Base-by-base conservation (phyloP, 2,797 vertebrate genomes). In the Petrocephalus schoutedeni region DNA sequence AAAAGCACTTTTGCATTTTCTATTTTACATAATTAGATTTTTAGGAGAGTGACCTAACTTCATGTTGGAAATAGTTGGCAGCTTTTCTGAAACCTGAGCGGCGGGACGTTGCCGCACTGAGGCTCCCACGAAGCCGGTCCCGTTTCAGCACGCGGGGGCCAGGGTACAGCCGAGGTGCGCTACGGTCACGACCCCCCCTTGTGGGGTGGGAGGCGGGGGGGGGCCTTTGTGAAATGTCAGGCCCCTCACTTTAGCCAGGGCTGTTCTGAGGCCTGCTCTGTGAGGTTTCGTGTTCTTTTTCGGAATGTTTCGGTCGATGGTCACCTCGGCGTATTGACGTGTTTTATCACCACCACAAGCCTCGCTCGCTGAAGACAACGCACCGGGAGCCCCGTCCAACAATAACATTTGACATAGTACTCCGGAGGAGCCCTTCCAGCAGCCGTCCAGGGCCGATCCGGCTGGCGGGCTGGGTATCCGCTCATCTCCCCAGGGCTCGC, bases 11-110 rank as follows among this genome's bases (percentile, higher is more conserved):
- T 51, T 49, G 80, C 49, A 83, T 32, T 53, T 36, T 23, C 59
- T 51, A 32, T 84, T 64, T 64, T 23, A 88, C 85, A 88, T 7
- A 84, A 64, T 86, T 86, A 57, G 56, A 19, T 58, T 58, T 58
- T 86, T 58, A 32, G 84, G 56, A 86, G 84, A 86, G 32, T 86
- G 84, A 86, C 32, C 84, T 86, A 32, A 86, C 53, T 86, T 86
- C 84, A 86, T 54, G 56, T 86, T 57, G 59, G 56, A 36, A 86
- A 58, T 58, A 86, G 59, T 58, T 86, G 84, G 84, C 84, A 12
- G 28, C 16, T 41, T 56, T 86, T 58, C 32, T 86, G 84, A 58
- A 86, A 86, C 53, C 84, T 86, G 84, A 86, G 84, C 28, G 7
- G 53, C 16, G 21, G 23, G 8, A 14, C 28, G 4, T 12, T 7